A percentile compares a stretch with the other conserved stretches of the same genome.
These are phyloP conservation scores for Pseudois nayaur DNA, from an alignment of 2,113 vertebrate genomes.

Conservation along the genomic window DNA sequence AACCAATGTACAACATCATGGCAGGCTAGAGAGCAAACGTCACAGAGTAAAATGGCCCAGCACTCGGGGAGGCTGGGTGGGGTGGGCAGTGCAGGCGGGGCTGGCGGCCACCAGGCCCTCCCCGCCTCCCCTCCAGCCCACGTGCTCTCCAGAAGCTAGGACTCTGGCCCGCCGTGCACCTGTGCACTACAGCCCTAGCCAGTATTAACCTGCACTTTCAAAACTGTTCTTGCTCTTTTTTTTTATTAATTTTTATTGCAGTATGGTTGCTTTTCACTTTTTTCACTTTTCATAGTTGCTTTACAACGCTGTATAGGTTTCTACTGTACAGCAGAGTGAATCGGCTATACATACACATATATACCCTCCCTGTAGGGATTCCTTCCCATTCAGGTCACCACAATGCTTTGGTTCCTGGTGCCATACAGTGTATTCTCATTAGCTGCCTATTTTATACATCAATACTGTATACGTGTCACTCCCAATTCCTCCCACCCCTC, in stretches of 20 bases:
- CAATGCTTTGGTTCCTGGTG: background rate
- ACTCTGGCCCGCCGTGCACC: background rate
- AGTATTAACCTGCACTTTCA: no score
- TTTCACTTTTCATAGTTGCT: background rate
- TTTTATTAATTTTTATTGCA: background rate
- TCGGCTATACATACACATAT: background rate
- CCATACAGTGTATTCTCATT: background rate
- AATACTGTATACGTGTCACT: background rate
- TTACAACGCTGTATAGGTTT: fast-evolving
- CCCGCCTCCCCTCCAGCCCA: background rate
- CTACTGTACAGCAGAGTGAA: background rate
- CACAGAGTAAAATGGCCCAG: background rate
- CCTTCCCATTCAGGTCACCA: background rate
- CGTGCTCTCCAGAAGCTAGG: background rate
- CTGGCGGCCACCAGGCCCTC: no score
- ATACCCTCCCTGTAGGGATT: background rate
- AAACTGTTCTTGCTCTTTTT: background rate
- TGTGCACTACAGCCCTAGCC: fast-evolving
- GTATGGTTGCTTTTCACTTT: background rate
- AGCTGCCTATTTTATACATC: background rate
- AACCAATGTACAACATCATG: background rate
- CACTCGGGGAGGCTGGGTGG: fast-evolving
- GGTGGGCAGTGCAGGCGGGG: background rate
- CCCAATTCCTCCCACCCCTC: background rate
- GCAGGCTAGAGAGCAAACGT: background rate